These are phyloP conservation scores for Rhyacophila brunnea DNA, from an alignment of 1,140 invertebrate genomes.

Conservation along the genomic window DNA sequence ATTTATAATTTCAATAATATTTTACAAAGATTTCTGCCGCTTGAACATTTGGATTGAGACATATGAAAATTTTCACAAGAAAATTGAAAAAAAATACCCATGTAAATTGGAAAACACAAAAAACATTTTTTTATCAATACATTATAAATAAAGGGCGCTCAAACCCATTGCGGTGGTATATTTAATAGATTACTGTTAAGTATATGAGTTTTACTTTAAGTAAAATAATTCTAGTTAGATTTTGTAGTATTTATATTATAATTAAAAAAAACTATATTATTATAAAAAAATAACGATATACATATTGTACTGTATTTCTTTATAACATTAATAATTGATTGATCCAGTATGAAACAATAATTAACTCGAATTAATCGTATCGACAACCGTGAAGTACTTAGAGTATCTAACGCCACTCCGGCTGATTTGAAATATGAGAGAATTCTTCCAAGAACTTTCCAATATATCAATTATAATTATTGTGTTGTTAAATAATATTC, in stretches of 20 bases:
- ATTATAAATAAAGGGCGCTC: conserved; percentile 21
- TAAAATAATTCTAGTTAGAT: conserved; percentile 36
- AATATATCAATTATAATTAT: too few relatives aligned
- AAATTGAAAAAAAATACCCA: neutral
- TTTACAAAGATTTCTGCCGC: conserved; percentile 30
- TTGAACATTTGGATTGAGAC: conserved; percentile 30
- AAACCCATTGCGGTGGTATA: conserved; percentile 12
- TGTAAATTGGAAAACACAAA: neutral
- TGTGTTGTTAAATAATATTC: too few relatives aligned
- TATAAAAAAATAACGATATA: conserved; percentile 21
- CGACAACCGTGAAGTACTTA: neutral
- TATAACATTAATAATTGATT: neutral
- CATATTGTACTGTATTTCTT: conserved; percentile 4
- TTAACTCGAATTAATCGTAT: neutral
- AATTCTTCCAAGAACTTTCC: too few relatives aligned
- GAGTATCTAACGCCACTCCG: conserved; percentile 1
- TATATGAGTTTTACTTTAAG: conserved; percentile 34
- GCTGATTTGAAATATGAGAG: neutral
- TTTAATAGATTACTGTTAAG: conserved; percentile 29
- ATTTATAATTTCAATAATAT: conserved; percentile 8
- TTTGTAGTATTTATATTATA: conserved; percentile 37
- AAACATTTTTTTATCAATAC: conserved; percentile 14
- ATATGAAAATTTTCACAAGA: neutral
- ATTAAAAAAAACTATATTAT: conserved; percentile 31
- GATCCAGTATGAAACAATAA: neutral